Percentiles rank a stretch among this genome's conserved stretches.
Evolutionary conservation across 1,140 invertebrate genomes (phyloP).

Genomic region (Cherax quadricarinatus): DNA sequence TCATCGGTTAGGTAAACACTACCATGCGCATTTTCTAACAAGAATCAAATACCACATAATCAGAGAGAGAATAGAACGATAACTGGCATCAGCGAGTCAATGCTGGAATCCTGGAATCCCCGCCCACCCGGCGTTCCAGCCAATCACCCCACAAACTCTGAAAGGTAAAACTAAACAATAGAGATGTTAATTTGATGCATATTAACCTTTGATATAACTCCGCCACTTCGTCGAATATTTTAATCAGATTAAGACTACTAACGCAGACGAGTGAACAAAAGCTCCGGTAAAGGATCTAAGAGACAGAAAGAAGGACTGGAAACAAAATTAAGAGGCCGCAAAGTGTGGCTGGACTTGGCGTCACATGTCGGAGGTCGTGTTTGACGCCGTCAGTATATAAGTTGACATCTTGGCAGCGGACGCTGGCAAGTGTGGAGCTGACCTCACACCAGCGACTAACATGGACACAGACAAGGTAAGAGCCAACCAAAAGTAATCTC

Average conservation of each 20-base stretch:
- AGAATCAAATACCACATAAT: too few relatives aligned
- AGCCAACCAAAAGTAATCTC: not conserved
- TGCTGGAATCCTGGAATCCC: slow-evolving; percentile 45
- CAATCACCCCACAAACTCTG: not conserved
- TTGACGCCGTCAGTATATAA: slow-evolving; percentile 5
- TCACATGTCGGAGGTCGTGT: not conserved
- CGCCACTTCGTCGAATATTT: not conserved
- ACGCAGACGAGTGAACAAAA: not conserved
- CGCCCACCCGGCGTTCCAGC: slow-evolving; percentile 15
- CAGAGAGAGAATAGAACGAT: too few relatives aligned
- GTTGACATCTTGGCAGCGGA: not conserved
- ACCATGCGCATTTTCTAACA: too few relatives aligned
- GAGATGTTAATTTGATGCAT: slow-evolving; percentile 20
- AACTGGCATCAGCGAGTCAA: slow-evolving; percentile 14
- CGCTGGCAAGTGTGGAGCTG: not conserved
- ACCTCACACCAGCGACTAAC: not conserved
- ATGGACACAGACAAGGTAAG: slow-evolving; percentile 5
- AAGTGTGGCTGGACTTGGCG: not conserved
- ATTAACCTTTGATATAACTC: not conserved
- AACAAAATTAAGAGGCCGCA: not conserved
- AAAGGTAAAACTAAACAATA: not conserved
- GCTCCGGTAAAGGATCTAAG: not conserved
- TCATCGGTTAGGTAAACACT: too few relatives aligned
- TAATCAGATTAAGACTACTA: not conserved
- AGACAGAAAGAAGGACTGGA: not conserved